A percentile compares a stretch with the other conserved stretches of the same genome.
These are phyloP conservation scores for Plumapathes pennacea DNA, from an alignment of 92 coral and sea anemone genomes.

Conservation along the genomic window DNA sequence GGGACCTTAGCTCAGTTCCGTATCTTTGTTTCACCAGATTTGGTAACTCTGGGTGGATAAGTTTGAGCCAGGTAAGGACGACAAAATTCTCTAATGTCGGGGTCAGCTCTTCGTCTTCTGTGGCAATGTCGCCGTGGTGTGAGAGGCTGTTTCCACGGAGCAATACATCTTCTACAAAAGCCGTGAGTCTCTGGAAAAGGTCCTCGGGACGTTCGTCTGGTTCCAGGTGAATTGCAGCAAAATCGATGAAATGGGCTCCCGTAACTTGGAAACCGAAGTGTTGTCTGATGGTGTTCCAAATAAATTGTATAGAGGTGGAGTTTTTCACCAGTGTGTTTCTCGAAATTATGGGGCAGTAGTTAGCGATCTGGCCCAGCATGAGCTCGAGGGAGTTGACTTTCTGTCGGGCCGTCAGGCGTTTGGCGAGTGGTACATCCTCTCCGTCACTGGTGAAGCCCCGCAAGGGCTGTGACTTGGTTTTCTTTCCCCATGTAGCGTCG, in stretches of 20 bases:
- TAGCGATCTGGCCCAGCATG: conserved; percentile 67
- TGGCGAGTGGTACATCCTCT: conserved; percentile 24
- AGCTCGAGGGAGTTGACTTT: conserved; percentile 45
- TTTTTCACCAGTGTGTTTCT: conserved; percentile 53
- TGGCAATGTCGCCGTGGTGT: conserved; percentile 53
- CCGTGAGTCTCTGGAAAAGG: conserved; percentile 62
- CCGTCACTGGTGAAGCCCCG: conserved; percentile 45
- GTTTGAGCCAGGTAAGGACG: conserved; percentile 50
- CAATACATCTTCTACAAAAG: conserved; percentile 58
- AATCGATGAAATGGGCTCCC: conserved; percentile 55
- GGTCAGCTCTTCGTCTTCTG: conserved; percentile 63
- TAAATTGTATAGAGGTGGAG: conserved; percentile 53
- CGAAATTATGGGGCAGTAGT: conserved; percentile 62
- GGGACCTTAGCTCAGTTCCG: conserved; percentile 61
- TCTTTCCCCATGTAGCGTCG: conserved; percentile 31
- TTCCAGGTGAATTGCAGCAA: conserved; percentile 46
- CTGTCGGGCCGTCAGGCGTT: conserved; percentile 57
- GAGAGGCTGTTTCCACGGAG: conserved; percentile 46
- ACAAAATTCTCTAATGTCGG: conserved; percentile 61
- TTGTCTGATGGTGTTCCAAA: conserved; percentile 57
- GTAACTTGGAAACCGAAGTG: conserved; percentile 72
- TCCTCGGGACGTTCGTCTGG: conserved; percentile 75
- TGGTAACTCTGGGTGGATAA: conserved; percentile 52
- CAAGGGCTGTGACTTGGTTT: conserved; percentile 35
- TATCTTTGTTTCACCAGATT: conserved; percentile 58